Evolutionary conservation across 2,888 invertebrate species (phyloP).

Genomic region (Ennomos fuscantarius): DNA sequence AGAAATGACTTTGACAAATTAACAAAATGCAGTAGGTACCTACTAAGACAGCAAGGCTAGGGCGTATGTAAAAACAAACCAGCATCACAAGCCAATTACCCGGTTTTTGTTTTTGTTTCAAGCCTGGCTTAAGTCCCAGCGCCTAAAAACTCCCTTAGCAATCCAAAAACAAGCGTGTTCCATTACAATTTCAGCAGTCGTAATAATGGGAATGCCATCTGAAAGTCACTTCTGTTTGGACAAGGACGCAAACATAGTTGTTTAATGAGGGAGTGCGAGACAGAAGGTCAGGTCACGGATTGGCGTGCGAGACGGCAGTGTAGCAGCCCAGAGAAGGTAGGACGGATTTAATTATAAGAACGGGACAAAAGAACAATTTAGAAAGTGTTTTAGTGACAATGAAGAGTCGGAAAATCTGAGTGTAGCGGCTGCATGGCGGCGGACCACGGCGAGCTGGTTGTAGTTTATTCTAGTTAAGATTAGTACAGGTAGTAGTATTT

Average conservation of each 20-base stretch:
- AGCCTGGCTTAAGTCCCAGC: constrained; percentile 1
- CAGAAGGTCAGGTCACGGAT: constrained; percentile 45
- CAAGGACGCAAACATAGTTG: constrained; percentile 35
- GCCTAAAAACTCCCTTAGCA: constrained; percentile 37
- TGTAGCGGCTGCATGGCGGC: too few relatives aligned
- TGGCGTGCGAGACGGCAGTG: constrained; percentile 53
- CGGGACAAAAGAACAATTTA: constrained; percentile 37
- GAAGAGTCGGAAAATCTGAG: not conserved
- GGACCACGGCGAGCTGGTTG: too few relatives aligned
- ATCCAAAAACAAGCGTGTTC: constrained; percentile 51
- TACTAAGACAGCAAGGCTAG: too few relatives aligned
- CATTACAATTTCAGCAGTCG: constrained; percentile 51
- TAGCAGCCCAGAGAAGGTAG: constrained; percentile 35
- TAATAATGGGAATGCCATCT: constrained; percentile 53
- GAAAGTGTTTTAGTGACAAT: constrained; percentile 13
- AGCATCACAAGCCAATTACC: constrained; percentile 1
- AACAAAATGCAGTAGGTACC: too few relatives aligned
- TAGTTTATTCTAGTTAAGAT: too few relatives aligned
- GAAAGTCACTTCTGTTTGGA: constrained; percentile 46
- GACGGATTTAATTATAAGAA: constrained; percentile 52
- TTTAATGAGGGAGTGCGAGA: constrained; percentile 32
- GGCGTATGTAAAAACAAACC: constrained; percentile 1
- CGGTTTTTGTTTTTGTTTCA: not conserved
- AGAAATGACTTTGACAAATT: too few relatives aligned
- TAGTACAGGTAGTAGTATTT: too few relatives aligned